phyloP scores from a whole-genome alignment of 2,797 vertebrate genomes.

The Betta splendens region DNA sequence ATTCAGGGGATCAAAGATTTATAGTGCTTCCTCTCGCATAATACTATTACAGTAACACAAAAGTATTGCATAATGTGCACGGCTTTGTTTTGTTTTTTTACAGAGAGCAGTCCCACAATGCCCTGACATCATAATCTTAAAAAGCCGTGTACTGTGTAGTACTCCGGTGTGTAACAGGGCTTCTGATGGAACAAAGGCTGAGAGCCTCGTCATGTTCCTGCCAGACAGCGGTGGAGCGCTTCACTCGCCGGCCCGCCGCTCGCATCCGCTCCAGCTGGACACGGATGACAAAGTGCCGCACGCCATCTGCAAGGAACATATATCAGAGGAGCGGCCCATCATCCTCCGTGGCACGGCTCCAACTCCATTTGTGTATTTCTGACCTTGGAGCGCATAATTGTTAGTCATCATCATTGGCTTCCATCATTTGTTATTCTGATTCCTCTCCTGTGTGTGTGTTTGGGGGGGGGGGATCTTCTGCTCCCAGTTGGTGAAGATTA shows the following conservation, averaged over 20 bases:
- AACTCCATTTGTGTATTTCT: slow-evolving; percentile 65
- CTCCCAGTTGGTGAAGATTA: slow-evolving; percentile 70
- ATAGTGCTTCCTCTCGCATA: slow-evolving; percentile 1
- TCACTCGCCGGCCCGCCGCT: slow-evolving; percentile 37
- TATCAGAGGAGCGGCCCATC: slow-evolving; percentile 56
- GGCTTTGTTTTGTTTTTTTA: not conserved
- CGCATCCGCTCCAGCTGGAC: slow-evolving; percentile 62
- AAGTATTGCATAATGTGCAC: not conserved
- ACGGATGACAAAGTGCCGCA: slow-evolving; percentile 62
- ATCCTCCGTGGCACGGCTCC: slow-evolving; percentile 55
- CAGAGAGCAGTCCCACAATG: slow-evolving; percentile 15
- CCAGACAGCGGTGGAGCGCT: slow-evolving; percentile 50
- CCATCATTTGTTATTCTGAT: slow-evolving; percentile 55
- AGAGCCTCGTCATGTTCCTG: slow-evolving; percentile 41
- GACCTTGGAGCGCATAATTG: slow-evolving; percentile 69
- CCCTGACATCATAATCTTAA: slow-evolving; percentile 18
- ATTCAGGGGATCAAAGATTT: not conserved
- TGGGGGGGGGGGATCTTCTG: slow-evolving; percentile 28
- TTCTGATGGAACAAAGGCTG: slow-evolving; percentile 37
- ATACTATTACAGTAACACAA: not conserved
- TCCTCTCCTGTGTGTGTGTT: slow-evolving; percentile 16
- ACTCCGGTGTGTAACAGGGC: slow-evolving; percentile 23
- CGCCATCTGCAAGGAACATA: slow-evolving; percentile 68
- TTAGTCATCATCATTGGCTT: slow-evolving; percentile 70
- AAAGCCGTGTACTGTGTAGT: slow-evolving; percentile 10